These are phyloP conservation scores for Cryptus armator DNA, from an alignment of 2,888 invertebrate genomes.

Conservation along the genomic window DNA sequence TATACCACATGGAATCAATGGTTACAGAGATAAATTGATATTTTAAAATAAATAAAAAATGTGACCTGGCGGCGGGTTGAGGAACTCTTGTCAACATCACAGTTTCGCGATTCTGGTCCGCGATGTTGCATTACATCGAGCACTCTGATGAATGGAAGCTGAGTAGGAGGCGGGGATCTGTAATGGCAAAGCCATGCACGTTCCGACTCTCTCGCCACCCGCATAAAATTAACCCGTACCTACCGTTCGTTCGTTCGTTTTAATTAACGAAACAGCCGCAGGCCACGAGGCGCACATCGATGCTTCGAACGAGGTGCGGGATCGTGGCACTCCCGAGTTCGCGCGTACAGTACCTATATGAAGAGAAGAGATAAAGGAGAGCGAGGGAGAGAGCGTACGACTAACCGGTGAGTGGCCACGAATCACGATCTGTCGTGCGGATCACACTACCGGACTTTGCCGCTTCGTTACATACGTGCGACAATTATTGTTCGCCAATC, in stretches of 20 bases:
- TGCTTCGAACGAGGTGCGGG: slow-evolving; percentile 51
- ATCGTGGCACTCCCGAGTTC: slow-evolving; percentile 48
- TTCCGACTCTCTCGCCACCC: slow-evolving; percentile 80
- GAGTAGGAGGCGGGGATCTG: slow-evolving; percentile 65
- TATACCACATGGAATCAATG: no score
- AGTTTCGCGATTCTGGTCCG: slow-evolving; percentile 38
- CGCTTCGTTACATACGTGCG: slow-evolving; percentile 15
- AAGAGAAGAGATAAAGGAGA: slow-evolving; percentile 31
- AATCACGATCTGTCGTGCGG: slow-evolving; percentile 70
- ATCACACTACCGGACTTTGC: slow-evolving; percentile 62
- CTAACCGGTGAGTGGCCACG: slow-evolving; percentile 10
- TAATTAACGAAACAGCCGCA: slow-evolving; percentile 84
- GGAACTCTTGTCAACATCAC: slow-evolving; percentile 29
- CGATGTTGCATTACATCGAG: slow-evolving; percentile 72
- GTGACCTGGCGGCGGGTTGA: no score
- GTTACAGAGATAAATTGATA: no score
- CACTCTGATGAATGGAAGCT: slow-evolving; percentile 72
- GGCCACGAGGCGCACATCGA: slow-evolving; percentile 71
- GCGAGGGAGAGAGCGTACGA: slow-evolving; percentile 14
- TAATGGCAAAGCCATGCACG: slow-evolving; percentile 84
- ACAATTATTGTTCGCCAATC: slow-evolving; percentile 50
- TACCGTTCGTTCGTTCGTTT: slow-evolving; percentile 80
- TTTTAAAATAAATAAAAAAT: no score
- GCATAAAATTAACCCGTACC: slow-evolving; percentile 84
- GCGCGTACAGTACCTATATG: slow-evolving; percentile 43